Base-by-base conservation (phyloP, 1,140 invertebrate species). In the Archivesica marissinica region DNA sequence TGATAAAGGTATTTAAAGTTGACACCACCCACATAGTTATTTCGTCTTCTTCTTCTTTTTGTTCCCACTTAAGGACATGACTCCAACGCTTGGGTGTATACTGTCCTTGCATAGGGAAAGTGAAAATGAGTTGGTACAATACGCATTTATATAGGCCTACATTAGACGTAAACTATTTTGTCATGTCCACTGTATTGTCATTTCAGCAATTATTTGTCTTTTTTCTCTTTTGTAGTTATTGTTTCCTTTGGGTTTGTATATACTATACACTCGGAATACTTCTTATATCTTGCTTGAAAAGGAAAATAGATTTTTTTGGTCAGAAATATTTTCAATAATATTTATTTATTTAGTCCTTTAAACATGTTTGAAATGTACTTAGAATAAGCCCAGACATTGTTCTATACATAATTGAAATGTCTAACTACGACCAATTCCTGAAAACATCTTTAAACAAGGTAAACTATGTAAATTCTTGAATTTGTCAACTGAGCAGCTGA, bases 401-500 rank as follows among this genome's bases (percentile, higher is more conserved):
- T 0, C 1, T 3, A 30, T 72, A 23, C 11, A 30, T 20, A 44
- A 20, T 9, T 41, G 72, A 75, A 54, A 85, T 85, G 82, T 61
- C 70, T 25, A 85, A 66, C 33, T 39, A 72, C 66, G 87, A 88
- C 38, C 70, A 83, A 52, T 76, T 79, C 15, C 50, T 88, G 0
- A 88, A 88, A 39, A 66, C 41, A 35, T 86, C 83, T 64, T 52
- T 88, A 17, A 81, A 25, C 23, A 88, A 87, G 85, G 87, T 88
- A 85, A 76, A 64, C 54, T 23, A 47, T 56, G 2, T 44, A 35
- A 23, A 41, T 35, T 47, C 44, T 44, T 52, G 1, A 4, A 23
- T 52, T 23, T 70, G 38, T 78, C 61, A 68, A 28, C 52, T 70
- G 35, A 70, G 59, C n/a, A n/a, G n/a, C n/a, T n/a, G n/a, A n/a